These are phyloP conservation scores for Thalassaphorura encarpata DNA, from an alignment of 1,140 invertebrate genomes.

Conservation along the genomic window DNA sequence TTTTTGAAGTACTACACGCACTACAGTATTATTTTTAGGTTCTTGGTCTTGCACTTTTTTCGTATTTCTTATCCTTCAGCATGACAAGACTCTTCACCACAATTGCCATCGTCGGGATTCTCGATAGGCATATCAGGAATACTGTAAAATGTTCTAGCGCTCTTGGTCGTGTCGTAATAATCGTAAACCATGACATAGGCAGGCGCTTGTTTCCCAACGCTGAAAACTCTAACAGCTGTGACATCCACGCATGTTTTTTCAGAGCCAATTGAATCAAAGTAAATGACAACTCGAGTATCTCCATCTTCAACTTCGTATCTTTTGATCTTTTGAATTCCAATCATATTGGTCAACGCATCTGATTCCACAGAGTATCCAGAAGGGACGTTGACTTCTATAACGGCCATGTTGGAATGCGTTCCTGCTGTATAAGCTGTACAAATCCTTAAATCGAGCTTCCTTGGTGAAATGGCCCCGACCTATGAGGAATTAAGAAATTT, in stretches of 20 bases:
- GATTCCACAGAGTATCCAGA: neutral
- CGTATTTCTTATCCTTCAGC: no score
- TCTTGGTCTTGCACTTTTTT: no score
- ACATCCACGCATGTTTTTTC: neutral
- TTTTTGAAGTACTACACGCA: no score
- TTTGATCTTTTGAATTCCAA: neutral
- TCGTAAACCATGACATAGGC: neutral
- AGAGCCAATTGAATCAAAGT: neutral
- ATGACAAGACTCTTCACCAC: no score
- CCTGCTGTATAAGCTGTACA: no score
- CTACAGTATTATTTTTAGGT: no score
- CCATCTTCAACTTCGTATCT: neutral
- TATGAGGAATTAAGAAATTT: no score
- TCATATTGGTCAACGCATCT: neutral
- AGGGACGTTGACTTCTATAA: neutral
- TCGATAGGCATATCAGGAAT: neutral
- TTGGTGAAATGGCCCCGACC: no score
- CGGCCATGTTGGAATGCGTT: conserved; percentile 1
- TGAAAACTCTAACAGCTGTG: neutral
- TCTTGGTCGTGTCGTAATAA: neutral
- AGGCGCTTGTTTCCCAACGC: neutral
- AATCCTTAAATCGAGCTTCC: no score
- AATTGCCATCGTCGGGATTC: no score
- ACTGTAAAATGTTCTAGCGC: neutral
- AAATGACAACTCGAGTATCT: neutral